Percentiles rank a stretch among this genome's conserved stretches.
Evolutionary conservation across 2,113 vertebrate genomes (phyloP).

Genomic region (Mastomys natalensis): DNA sequence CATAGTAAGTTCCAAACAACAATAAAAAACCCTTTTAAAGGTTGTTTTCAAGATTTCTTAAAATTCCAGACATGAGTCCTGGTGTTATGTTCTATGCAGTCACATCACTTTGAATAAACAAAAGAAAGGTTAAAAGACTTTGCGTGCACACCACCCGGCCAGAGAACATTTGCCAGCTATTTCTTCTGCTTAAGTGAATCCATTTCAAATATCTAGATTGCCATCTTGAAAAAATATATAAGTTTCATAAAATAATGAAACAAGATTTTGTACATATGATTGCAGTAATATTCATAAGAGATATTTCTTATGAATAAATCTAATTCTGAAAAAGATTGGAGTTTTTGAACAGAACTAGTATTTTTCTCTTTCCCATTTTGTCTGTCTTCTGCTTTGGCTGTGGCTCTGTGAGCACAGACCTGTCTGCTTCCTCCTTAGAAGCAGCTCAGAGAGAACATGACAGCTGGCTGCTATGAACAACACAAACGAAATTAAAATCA

Average conservation of each 20-base stretch:
- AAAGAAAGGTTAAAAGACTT: conserved; percentile 83
- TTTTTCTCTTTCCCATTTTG: conserved; percentile 46
- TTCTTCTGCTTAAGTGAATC: conserved; percentile 59
- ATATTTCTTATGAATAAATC: not conserved
- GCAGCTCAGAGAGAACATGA: conserved; percentile 6
- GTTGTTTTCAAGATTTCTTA: conserved; percentile 68
- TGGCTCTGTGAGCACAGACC: conserved; percentile 21
- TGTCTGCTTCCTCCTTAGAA: conserved; percentile 55
- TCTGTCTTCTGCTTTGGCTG: conserved; percentile 9
- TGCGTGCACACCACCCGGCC: conserved; percentile 84
- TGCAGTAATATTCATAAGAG: not conserved
- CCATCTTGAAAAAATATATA: conserved; percentile 64
- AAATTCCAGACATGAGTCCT: conserved; percentile 75
- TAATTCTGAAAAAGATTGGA: conserved; percentile 47
- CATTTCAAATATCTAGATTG: conserved; percentile 63
- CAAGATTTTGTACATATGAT: not conserved
- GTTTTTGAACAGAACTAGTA: conserved; percentile 51
- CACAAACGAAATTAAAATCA: conserved; percentile 22
- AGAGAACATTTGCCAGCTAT: conserved; percentile 83
- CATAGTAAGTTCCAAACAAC: not conserved
- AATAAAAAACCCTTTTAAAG: not conserved
- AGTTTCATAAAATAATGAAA: conserved; percentile 66
- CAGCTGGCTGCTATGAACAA: conserved; percentile 30
- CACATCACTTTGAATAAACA: conserved; percentile 83
- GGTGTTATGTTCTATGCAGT: conserved; percentile 83